These are phyloP conservation scores for Aspidiotus rigidus DNA, from an alignment of 2,888 invertebrate genomes.

Conservation along the genomic window DNA sequence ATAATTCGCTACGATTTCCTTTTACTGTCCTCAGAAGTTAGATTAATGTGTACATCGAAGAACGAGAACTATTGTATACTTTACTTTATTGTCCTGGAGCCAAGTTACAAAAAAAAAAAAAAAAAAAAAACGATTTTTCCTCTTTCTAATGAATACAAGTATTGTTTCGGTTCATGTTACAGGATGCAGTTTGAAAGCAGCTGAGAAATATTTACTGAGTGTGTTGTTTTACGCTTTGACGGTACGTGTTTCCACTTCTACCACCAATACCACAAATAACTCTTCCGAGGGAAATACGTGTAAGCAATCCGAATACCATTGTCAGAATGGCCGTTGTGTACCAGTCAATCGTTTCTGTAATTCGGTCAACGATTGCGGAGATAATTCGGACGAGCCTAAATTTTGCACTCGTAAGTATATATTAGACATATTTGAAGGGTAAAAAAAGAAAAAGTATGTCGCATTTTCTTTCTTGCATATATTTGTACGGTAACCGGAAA, in stretches of 20 bases:
- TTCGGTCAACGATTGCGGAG: conserved; percentile 69
- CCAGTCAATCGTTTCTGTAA: conserved; percentile 67
- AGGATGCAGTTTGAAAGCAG: conserved; percentile 20
- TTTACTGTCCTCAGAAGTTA: too few relatives aligned
- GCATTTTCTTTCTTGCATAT: too few relatives aligned
- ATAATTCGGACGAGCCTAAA: conserved; percentile 68
- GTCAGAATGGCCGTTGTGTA: conserved; percentile 58
- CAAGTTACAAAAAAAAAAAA: background rate
- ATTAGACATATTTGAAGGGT: too few relatives aligned
- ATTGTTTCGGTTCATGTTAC: background rate
- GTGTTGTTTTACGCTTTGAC: conserved; percentile 23
- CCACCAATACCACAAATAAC: background rate
- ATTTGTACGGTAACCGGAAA: too few relatives aligned
- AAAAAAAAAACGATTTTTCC: background rate
- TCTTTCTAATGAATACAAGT: background rate
- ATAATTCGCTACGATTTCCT: too few relatives aligned
- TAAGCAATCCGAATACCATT: conserved; percentile 58
- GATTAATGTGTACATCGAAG: too few relatives aligned
- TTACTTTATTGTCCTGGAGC: background rate
- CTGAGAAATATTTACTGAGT: conserved; percentile 20
- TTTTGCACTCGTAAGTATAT: conserved; percentile 68
- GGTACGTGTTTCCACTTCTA: conserved; percentile 16
- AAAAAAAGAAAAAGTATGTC: too few relatives aligned
- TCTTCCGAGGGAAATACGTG: conserved; percentile 43
- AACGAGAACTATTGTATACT: background rate